Percentiles rank a stretch among this genome's conserved stretches.
phyloP scores from a whole-genome alignment of 2,888 invertebrate genomes.

The Ophion ventricosus region DNA sequence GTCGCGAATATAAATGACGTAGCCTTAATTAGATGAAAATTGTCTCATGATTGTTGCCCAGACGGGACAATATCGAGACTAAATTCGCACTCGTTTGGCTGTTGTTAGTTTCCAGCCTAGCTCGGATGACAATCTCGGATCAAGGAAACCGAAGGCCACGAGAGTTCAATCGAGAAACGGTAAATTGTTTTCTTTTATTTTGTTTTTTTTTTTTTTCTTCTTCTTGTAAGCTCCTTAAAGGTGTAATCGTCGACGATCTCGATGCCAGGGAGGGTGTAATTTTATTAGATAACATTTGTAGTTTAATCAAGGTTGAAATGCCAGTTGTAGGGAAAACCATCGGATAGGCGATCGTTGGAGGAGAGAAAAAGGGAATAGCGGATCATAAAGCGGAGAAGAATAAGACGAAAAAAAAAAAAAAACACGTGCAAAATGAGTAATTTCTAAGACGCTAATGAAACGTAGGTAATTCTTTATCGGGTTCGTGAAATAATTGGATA shows the following conservation, averaged over 20 bases:
- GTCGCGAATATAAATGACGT: conserved; percentile 60
- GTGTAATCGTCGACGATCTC: conserved; percentile 66
- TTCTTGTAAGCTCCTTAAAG: conserved; percentile 20
- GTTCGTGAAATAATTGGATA: conserved; percentile 27
- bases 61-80: conserved; percentile 62
- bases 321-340: conserved; percentile 79
- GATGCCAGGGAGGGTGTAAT: conserved; percentile 79
- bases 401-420: conserved; percentile 54
- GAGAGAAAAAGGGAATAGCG: conserved; percentile 29
- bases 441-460: conserved; percentile 9
- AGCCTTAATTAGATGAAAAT: conserved; percentile 70
- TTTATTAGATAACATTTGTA: conserved; percentile 79
- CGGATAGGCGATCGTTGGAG: conserved; percentile 8
- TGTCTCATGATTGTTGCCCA: conserved; percentile 37
- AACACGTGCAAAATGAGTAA: conserved; percentile 56
- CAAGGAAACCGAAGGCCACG: conserved; percentile 24
- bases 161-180: conserved; percentile 29
- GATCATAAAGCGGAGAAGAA: conserved; percentile 33
- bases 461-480: conserved; percentile 51
- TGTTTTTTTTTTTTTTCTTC: background rate
- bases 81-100: conserved; percentile 79
- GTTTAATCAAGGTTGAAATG: conserved; percentile 78
- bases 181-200: conserved; percentile 15
- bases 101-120: conserved; percentile 68
- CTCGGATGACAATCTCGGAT: conserved; percentile 18